Conservation (phyloP, 2,888 invertebrate genomes). For the Plebejus argus region DNA sequence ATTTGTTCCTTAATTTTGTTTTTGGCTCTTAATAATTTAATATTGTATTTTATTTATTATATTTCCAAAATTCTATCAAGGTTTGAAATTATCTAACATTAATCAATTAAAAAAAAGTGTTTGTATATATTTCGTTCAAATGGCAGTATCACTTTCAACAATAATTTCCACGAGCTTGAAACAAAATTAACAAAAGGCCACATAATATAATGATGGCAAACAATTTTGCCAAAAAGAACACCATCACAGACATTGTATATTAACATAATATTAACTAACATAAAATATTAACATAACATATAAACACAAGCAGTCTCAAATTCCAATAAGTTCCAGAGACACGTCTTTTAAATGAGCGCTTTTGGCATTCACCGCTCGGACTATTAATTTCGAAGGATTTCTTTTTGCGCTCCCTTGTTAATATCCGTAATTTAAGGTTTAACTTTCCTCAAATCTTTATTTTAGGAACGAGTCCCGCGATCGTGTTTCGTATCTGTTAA, state of each 20-base stretch:
- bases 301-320: not conserved
- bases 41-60: not conserved
- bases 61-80: no score
- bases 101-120: no score
- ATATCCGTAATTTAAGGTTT: conserved; percentile 14
- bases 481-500: not conserved
- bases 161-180: no score
- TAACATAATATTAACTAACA: no score
- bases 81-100: no score
- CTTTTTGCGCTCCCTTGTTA: conserved; percentile 16
- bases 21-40: not conserved
- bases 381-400: conserved; percentile 19
- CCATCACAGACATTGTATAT: not conserved
- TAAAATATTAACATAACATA: no score
- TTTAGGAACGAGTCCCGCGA: not conserved
- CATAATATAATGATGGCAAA: no score
- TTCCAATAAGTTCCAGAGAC: not conserved
- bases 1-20: not conserved
- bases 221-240: not conserved
- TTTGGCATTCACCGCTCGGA: not conserved
- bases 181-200: no score
- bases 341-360: not conserved
- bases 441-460: not conserved
- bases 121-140: no score
- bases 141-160: no score